Conservation (phyloP, 2,888 invertebrate species). For the Oscheius sp. region DNA sequence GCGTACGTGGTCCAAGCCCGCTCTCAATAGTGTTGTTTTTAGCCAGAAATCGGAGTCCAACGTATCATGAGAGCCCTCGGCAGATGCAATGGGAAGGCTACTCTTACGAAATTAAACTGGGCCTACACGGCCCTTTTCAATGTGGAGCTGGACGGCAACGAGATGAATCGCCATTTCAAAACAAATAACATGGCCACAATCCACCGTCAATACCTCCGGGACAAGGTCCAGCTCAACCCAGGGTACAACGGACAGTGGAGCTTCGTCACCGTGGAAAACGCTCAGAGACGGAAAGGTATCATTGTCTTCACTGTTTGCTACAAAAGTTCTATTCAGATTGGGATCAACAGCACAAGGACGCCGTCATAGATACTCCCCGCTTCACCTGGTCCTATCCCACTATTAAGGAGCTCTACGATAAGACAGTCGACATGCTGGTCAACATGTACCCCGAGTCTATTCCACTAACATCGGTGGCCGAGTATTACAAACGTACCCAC, state of each 20-base stretch:
- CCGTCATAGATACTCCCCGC: background rate
- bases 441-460: constrained; percentile 33
- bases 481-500: constrained; percentile 18
- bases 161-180: constrained; percentile 15
- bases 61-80: constrained; percentile 24
- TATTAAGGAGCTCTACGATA: constrained; percentile 12
- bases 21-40: background rate
- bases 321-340: background rate
- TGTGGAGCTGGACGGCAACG: constrained; percentile 1
- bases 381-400: constrained; percentile 13
- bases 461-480: constrained; percentile 19
- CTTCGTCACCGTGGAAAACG: constrained; percentile 22
- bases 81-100: constrained; percentile 23
- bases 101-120: constrained; percentile 16
- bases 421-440: constrained; percentile 26
- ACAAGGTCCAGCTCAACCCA: constrained; percentile 14
- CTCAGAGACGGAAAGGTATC: constrained; percentile 15
- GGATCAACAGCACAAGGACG: background rate
- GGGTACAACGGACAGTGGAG: constrained; percentile 13
- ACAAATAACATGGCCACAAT: constrained; percentile 22
- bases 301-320: background rate
- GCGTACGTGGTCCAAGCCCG: background rate
- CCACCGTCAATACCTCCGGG: constrained; percentile 12
- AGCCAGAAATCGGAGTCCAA: constrained; percentile 10
- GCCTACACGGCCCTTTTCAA: constrained; percentile 18